Evolutionary conservation across 2,797 vertebrate species (phyloP).

Genomic region (Malurus leucopterus): DNA sequence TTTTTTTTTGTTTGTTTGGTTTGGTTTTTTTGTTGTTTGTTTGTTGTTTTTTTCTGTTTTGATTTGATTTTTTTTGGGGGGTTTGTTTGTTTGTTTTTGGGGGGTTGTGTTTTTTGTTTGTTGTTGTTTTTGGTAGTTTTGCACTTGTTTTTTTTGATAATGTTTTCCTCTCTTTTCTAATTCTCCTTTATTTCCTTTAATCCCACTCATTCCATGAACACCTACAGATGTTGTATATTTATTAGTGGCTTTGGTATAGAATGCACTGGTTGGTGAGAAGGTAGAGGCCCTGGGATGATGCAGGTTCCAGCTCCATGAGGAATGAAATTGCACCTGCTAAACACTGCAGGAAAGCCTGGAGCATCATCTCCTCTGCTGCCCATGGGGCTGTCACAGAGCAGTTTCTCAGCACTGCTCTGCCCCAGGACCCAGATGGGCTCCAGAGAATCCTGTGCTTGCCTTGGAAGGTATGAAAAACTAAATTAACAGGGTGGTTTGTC

Average conservation of each 20-base stretch:
- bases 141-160: not conserved
- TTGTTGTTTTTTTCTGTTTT: not conserved
- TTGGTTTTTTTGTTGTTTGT: too few relatives aligned
- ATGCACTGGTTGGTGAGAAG: not conserved
- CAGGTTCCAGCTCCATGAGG: not conserved
- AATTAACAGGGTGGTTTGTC: not conserved
- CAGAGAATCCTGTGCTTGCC: not conserved
- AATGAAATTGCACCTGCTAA: not conserved
- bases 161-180: too few relatives aligned
- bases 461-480: not conserved
- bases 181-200: not conserved
- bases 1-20: too few relatives aligned
- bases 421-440: not conserved
- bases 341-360: not conserved
- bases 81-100: too few relatives aligned
- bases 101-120: too few relatives aligned
- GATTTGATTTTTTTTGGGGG: too few relatives aligned
- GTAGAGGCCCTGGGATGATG: not conserved
- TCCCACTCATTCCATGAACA: not conserved
- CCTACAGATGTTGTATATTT: rapidly evolving
- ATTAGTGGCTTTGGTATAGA: not conserved
- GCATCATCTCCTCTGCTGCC: not conserved
- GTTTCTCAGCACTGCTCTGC: not conserved
- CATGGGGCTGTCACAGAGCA: not conserved
- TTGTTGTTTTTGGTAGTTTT: too few relatives aligned